Conservation (phyloP, 2,113 vertebrate species). For the Stigmatopora argus region DNA sequence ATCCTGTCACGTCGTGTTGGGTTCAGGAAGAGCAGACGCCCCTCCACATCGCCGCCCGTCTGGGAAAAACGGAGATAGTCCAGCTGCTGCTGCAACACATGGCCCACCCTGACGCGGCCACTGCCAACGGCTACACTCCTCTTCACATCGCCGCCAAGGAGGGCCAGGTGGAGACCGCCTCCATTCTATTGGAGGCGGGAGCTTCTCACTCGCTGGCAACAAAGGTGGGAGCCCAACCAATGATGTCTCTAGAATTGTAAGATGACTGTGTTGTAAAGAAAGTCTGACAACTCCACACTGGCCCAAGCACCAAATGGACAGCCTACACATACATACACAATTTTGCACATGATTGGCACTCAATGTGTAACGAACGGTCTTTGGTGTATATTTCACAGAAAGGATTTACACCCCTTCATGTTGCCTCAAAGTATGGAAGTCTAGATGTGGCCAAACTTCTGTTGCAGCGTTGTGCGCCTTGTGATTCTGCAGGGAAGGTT, state of each 20-base stretch:
- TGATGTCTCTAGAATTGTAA: neutral
- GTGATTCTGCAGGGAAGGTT: slow-evolving; percentile 92
- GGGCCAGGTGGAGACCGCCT: slow-evolving; percentile 90
- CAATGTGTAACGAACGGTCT: neutral
- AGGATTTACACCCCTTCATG: slow-evolving; percentile 93
- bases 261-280: too few relatives aligned
- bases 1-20: neutral
- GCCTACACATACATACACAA: neutral
- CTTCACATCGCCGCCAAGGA: slow-evolving; percentile 94
- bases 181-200: slow-evolving; percentile 87
- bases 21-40: slow-evolving; percentile 95
- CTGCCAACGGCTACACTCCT: slow-evolving; percentile 89
- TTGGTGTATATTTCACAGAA: slow-evolving; percentile 72
- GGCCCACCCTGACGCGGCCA: slow-evolving; percentile 94
- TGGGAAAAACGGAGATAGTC: slow-evolving; percentile 97
- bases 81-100: slow-evolving; percentile 95
- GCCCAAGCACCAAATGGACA: neutral
- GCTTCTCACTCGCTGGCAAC: slow-evolving; percentile 90
- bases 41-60: slow-evolving; percentile 91
- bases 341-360: neutral
- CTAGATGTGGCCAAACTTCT: slow-evolving; percentile 92
- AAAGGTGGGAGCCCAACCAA: slow-evolving; percentile 67
- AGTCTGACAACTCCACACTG: too few relatives aligned
- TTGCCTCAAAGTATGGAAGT: slow-evolving; percentile 93
- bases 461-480: slow-evolving; percentile 80